Percentiles rank a stretch among this genome's conserved stretches.
phyloP scores from a whole-genome alignment of 2,113 vertebrate genomes.

The Piaya cayana region DNA sequence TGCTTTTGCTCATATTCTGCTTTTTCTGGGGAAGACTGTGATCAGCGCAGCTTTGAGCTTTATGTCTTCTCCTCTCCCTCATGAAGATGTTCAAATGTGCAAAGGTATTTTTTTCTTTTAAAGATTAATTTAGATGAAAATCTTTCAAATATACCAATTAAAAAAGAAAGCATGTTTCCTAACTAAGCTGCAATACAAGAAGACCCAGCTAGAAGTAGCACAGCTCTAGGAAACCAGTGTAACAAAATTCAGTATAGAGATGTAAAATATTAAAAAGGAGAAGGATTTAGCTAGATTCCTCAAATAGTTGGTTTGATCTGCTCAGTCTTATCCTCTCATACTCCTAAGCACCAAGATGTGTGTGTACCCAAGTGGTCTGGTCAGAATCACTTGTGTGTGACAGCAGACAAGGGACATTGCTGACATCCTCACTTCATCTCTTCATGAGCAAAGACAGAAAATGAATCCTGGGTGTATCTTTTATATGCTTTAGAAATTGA shows the following conservation, averaged over 20 bases:
- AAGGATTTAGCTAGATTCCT: not conserved
- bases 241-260: not conserved
- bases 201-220: not conserved
- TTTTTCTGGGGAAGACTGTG: not conserved
- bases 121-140: not conserved
- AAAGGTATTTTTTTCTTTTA: not conserved
- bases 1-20: not conserved
- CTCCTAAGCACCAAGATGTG: not conserved
- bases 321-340: not conserved
- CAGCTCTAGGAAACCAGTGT: not conserved
- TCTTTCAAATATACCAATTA: not conserved
- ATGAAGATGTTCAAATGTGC: not conserved
- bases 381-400: not conserved
- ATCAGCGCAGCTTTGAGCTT: not conserved
- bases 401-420: not conserved
- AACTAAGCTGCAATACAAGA: not conserved
- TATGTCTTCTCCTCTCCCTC: not conserved
- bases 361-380: not conserved
- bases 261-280: not conserved
- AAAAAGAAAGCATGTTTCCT: not conserved
- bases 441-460: not conserved
- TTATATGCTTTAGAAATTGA: not conserved
- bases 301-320: not conserved
- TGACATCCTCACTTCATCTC: not conserved
- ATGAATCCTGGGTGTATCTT: not conserved